phyloP scores from a whole-genome alignment of 2,797 vertebrate genomes.

The Orientallactaga sibirica region DNA sequence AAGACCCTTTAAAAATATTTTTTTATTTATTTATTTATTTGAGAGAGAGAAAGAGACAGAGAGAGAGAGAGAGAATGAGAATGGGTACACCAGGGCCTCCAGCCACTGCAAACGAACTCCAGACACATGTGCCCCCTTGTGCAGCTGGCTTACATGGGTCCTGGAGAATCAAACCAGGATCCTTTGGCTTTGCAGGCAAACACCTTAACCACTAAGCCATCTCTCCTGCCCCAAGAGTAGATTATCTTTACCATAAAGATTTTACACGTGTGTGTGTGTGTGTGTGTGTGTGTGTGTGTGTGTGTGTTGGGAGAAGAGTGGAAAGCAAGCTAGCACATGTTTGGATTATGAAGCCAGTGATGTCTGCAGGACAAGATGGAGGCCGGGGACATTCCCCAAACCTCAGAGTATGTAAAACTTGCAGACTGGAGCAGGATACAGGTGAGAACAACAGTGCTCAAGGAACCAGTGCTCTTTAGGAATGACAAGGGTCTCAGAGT shows the following conservation, averaged over 20 bases:
- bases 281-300: not conserved
- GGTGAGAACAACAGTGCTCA: not conserved
- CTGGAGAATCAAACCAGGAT: too few species aligned
- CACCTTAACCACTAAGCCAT: too few species aligned
- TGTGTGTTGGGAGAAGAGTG: not conserved
- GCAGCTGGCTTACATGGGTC: too few species aligned
- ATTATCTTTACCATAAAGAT: slow-evolving; percentile 68
- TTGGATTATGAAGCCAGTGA: not conserved
- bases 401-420: not conserved
- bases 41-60: too few species aligned
- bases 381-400: not conserved
- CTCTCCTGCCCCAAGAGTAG: slow-evolving; percentile 68
- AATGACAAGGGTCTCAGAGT: not conserved
- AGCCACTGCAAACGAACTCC: too few species aligned
- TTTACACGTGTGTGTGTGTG: slow-evolving; percentile 57
- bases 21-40: too few species aligned
- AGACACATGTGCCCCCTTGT: too few species aligned
- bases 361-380: not conserved
- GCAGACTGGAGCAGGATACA: too few species aligned
- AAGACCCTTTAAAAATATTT: too few species aligned
- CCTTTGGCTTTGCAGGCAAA: too few species aligned
- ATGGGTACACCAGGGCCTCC: too few species aligned
- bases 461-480: not conserved
- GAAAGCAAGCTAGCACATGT: not conserved
- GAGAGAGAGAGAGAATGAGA: too few species aligned